These are phyloP conservation scores for Pelagia noctiluca DNA, from an alignment of 30 jellyfish, hydroid and myxozoan species.

Conservation along the genomic window DNA sequence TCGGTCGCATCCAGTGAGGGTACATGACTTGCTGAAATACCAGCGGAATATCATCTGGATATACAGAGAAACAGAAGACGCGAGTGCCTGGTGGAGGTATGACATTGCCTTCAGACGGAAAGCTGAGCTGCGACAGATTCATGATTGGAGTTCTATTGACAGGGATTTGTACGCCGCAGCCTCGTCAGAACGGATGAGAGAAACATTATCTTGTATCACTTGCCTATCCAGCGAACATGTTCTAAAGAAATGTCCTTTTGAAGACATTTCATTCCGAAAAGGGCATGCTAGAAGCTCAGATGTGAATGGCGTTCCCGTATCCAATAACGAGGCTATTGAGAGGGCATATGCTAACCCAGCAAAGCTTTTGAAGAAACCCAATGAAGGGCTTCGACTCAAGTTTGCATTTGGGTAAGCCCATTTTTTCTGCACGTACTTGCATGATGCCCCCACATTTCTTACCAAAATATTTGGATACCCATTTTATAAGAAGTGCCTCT, in stretches of 20 bases:
- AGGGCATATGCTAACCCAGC: conserved; percentile 92
- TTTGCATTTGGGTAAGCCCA: conserved; percentile 95
- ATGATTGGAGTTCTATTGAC: conserved; percentile 88
- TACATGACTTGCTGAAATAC: conserved; percentile 70
- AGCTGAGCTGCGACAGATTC: conserved; percentile 77
- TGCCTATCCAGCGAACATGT: conserved; percentile 83
- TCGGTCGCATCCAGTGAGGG: conserved; percentile 85
- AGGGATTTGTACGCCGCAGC: conserved; percentile 84
- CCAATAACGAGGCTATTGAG: conserved; percentile 80
- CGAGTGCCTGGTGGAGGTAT: conserved; percentile 95
- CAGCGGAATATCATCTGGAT: conserved; percentile 85
- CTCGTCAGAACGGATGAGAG: conserved; percentile 76
- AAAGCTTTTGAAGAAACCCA: conserved; percentile 80
- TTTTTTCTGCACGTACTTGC: neutral
- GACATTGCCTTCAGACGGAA: conserved; percentile 91
- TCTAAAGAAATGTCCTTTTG: conserved; percentile 87
- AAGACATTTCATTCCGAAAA: conserved; percentile 36
- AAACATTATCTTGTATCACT: conserved; percentile 61
- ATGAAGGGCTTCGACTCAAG: conserved; percentile 87
- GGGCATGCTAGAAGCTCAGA: conserved; percentile 25
- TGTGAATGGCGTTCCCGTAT: conserved; percentile 34
- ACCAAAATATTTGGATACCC: too few relatives aligned
- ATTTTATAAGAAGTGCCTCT: too few relatives aligned
- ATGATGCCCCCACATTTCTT: neutral
- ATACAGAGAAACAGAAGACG: conserved; percentile 85